Evolutionary conservation across 2,888 invertebrate genomes (phyloP).

Genomic region (Hymenopus coronatus): DNA sequence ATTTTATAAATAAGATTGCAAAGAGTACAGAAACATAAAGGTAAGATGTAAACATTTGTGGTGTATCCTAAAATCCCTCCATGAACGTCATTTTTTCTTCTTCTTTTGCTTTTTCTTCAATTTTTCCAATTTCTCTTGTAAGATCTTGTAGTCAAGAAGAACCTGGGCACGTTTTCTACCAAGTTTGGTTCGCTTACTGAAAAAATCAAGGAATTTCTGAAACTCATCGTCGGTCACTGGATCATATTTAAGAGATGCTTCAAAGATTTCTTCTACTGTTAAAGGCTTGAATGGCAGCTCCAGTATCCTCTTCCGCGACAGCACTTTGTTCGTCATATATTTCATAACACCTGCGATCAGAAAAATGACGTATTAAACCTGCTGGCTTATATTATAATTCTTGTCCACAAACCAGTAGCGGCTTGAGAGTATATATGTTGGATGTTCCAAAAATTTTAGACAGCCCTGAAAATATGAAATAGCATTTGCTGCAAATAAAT

Average conservation of each 20-base stretch:
- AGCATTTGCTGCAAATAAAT: no score
- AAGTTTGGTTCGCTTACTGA: conserved; percentile 39
- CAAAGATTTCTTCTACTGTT: conserved; percentile 52
- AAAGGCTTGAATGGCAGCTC: conserved; percentile 54
- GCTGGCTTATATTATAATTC: background rate
- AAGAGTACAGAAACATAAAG: no score
- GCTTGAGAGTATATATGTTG: no score
- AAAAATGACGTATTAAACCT: conserved; percentile 38
- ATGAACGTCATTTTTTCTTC: conserved; percentile 40
- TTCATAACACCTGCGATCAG: conserved; percentile 45
- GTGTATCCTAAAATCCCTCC: no score
- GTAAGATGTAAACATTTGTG: no score
- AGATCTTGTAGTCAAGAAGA: conserved; percentile 46
- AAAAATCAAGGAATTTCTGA: conserved; percentile 53
- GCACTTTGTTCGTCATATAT: conserved; percentile 47
- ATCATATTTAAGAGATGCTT: conserved; percentile 47
- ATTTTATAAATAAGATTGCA: no score
- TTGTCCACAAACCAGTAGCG: no score
- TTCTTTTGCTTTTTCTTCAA: conserved; percentile 47
- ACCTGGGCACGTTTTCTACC: conserved; percentile 44
- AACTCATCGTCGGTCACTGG: conserved; percentile 49
- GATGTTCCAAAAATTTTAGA: no score
- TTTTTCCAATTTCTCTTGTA: conserved; percentile 45
- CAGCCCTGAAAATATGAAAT: no score
- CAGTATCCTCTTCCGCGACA: conserved; percentile 53